Evolutionary conservation across 2,113 vertebrate species (phyloP).

Genomic region (Dicerorhinus sumatrensis): DNA sequence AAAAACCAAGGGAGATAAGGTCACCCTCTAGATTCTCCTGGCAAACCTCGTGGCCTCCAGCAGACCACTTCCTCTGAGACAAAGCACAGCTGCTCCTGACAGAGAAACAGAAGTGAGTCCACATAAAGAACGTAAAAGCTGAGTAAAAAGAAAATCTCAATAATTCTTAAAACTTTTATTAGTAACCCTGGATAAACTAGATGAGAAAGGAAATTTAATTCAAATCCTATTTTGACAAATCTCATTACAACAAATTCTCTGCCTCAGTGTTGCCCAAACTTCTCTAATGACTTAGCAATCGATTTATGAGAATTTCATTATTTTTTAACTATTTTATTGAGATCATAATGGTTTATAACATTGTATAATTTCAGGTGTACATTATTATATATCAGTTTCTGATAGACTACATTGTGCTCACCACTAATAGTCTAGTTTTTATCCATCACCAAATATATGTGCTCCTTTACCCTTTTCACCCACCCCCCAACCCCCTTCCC

Average conservation of each 20-base stretch:
- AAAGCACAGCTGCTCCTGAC: not conserved
- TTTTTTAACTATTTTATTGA: no score
- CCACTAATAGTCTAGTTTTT: no score
- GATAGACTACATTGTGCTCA: no score
- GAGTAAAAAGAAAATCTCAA: not conserved
- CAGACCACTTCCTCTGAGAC: not conserved
- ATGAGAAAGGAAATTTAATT: not conserved
- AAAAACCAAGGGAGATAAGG: not conserved
- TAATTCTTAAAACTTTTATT: not conserved
- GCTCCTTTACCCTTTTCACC: no score
- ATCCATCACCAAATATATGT: no score
- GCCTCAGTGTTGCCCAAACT: not conserved
- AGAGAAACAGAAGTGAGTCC: not conserved
- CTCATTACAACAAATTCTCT: not conserved
- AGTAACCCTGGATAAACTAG: not conserved
- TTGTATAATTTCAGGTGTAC: no score
- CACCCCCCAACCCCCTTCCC: no score
- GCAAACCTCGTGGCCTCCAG: not conserved
- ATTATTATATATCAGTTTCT: no score
- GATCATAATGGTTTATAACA: no score
- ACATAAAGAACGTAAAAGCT: no score
- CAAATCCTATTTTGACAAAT: not conserved
- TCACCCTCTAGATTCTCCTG: not conserved
- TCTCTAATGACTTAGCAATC: not conserved
- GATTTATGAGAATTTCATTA: not conserved